phyloP scores from a whole-genome alignment of 2,113 vertebrate species.

The Grammomys dolichurus region DNA sequence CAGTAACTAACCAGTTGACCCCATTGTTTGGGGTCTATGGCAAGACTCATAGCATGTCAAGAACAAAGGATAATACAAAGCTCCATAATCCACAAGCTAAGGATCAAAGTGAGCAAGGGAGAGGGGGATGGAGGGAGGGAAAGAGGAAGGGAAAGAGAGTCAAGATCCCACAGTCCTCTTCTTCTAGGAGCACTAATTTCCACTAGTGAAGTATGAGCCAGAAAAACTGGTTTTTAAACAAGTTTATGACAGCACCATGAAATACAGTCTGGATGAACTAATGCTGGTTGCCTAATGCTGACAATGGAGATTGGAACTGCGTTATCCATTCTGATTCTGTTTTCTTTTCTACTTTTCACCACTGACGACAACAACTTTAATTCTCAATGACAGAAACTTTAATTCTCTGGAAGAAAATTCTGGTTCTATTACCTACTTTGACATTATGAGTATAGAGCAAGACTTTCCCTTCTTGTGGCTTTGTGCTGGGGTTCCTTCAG shows the following conservation, averaged over 20 bases:
- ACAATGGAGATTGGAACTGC: neutral
- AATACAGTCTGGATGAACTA: neutral
- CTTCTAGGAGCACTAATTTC: neutral
- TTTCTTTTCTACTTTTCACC: neutral
- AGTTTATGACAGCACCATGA: neutral
- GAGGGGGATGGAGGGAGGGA: neutral
- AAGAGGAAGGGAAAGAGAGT: neutral
- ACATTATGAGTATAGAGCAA: neutral
- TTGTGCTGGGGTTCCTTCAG: neutral
- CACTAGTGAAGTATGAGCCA: neutral
- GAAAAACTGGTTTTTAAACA: neutral
- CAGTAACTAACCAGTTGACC: neutral
- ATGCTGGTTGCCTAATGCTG: neutral
- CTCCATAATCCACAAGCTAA: neutral
- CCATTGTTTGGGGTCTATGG: neutral
- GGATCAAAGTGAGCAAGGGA: neutral
- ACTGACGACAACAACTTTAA: neutral
- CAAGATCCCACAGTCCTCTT: neutral
- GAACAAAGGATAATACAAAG: neutral
- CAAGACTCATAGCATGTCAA: neutral
- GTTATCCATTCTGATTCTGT: neutral
- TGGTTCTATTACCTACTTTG: neutral
- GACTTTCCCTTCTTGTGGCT: neutral
- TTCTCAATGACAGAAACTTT: neutral
- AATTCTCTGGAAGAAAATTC: neutral